Evolutionary conservation across 1,140 invertebrate genomes (phyloP), one percentile per base, ranked within the genome.

Genomic region (Tachypleus tridentatus): DNA sequence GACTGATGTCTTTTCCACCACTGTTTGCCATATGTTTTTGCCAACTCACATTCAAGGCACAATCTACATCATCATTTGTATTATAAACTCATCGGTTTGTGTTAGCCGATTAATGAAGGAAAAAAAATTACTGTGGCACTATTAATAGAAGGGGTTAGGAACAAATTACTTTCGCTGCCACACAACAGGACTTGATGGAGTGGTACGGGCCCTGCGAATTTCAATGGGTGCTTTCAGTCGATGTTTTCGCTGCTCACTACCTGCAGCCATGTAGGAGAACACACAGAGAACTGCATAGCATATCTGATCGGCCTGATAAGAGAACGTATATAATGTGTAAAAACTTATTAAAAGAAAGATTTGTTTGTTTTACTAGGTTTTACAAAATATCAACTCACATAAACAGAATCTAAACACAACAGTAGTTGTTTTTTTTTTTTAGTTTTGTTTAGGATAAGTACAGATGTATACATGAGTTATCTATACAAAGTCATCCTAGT

Each of bases 251-350:
- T 65, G 67, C 61, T 68, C 67, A n/a, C 58, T 29, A 11, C 92
- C 93, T 58, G 96, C 96, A 57, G 94, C 95, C 72, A 98, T 86
- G 79, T 98, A 99, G 29, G 96, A 99, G 80, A 99, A 99, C 65
- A 99, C 93, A 83, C 97, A 99, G 68, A 99, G 82, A 56, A 99
- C 96, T 71, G 97, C 93, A 79, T 99, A 99, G 78, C 95, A 98
- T 73, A 99, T 99, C 78, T 99, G 94, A 80, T 98, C 93, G 75
- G 96, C 93, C 96, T 98, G 81, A 70, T 82, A 83, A 60, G 64
- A 11, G 7, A 69, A 49, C 3, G n/a, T 57, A 7, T 58, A 50
- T 6, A 47, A 10, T 53, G 29, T 47, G n/a, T 63, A 47, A 11
- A 54, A n/a, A 62, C 54, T 62, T 49, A n/a, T 61, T 54, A 8